These are phyloP conservation scores for Brachionus calyciflorus DNA, from an alignment of 1,140 invertebrate genomes.

Conservation along the genomic window DNA sequence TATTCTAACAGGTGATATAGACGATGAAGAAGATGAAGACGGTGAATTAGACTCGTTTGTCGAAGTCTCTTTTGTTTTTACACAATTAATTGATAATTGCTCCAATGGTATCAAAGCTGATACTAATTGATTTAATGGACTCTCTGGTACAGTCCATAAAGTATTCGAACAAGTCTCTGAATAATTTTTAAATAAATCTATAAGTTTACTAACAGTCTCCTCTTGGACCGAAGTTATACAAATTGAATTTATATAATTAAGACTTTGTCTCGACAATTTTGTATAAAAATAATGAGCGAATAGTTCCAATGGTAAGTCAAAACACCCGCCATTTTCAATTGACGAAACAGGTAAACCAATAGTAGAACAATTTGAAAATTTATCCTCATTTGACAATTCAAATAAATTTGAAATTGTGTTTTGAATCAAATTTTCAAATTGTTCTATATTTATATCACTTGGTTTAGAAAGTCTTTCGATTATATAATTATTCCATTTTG, in stretches of 20 bases:
- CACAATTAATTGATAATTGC: not conserved
- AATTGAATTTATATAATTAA: not conserved
- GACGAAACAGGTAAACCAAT: not conserved
- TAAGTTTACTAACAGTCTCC: not conserved
- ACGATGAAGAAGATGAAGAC: constrained; percentile 15
- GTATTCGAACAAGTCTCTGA: not conserved
- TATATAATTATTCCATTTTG: not conserved
- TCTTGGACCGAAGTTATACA: not conserved
- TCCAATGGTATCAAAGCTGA: not conserved
- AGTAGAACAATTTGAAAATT: not conserved
- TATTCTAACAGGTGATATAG: constrained; percentile 7
- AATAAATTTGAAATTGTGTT: not conserved
- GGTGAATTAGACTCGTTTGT: not conserved
- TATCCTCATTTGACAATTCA: not conserved
- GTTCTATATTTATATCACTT: not conserved
- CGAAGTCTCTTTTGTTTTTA: not conserved
- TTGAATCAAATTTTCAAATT: constrained; percentile 17
- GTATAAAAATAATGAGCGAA: constrained; percentile 19
- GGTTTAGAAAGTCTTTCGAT: not conserved
- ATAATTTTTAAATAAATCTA: not conserved
- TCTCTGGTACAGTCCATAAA: not conserved
- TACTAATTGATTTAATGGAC: not conserved
- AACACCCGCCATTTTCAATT: not conserved
- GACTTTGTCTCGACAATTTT: not conserved
- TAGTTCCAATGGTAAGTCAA: constrained; percentile 1